Conservation (phyloP, 2,797 vertebrate genomes). For the Pipistrellus nathusii region DNA sequence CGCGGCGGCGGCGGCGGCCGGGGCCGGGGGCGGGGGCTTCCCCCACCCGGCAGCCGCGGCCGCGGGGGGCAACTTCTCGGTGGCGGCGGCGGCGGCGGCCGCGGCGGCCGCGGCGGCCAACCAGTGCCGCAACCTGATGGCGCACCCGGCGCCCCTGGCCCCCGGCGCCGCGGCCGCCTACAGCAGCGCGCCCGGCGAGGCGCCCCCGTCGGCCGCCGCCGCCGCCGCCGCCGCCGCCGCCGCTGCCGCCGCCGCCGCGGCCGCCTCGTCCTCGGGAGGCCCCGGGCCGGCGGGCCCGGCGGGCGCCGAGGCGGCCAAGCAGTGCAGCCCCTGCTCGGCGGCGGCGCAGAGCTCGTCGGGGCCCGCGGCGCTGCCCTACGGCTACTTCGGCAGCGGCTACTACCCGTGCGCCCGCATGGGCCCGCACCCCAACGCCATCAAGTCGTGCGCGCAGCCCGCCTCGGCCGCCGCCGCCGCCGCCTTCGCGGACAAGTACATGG, state of each 20-base stretch:
- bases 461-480: slow-evolving; percentile 91
- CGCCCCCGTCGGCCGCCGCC: slow-evolving; percentile 91
- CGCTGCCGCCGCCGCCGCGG: slow-evolving; percentile 89
- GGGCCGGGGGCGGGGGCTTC: slow-evolving; percentile 88
- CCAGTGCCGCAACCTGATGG: slow-evolving; percentile 98
- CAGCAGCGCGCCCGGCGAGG: slow-evolving; percentile 92
- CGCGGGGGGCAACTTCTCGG: slow-evolving; percentile 93
- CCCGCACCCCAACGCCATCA: slow-evolving; percentile 94
- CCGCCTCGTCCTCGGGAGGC: slow-evolving; percentile 79
- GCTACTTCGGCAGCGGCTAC: slow-evolving; percentile 98
- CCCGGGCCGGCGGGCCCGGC: slow-evolving; percentile 86
- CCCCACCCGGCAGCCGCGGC: slow-evolving; percentile 86
- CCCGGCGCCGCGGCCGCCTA: slow-evolving; percentile 93
- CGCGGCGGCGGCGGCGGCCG: slow-evolving; percentile 88
- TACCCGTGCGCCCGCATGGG: slow-evolving; percentile 96
- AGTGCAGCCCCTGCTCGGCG: slow-evolving; percentile 97
- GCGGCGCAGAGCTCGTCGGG: slow-evolving; percentile 96
- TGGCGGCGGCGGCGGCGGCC: slow-evolving; percentile 90
- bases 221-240: slow-evolving; percentile 88
- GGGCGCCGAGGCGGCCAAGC: slow-evolving; percentile 96
- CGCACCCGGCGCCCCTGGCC: slow-evolving; percentile 95
- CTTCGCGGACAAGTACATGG: slow-evolving; percentile 95
- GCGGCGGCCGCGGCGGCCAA: slow-evolving; percentile 89
- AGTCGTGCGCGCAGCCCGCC: slow-evolving; percentile 92
- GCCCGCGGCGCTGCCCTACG: slow-evolving; percentile 96